Percentiles rank a stretch among this genome's conserved stretches.
Evolutionary conservation across 30 jellyfish, hydroid and myxozoan species (phyloP).

Genomic region (Hydractinia symbiolongicarpus): DNA sequence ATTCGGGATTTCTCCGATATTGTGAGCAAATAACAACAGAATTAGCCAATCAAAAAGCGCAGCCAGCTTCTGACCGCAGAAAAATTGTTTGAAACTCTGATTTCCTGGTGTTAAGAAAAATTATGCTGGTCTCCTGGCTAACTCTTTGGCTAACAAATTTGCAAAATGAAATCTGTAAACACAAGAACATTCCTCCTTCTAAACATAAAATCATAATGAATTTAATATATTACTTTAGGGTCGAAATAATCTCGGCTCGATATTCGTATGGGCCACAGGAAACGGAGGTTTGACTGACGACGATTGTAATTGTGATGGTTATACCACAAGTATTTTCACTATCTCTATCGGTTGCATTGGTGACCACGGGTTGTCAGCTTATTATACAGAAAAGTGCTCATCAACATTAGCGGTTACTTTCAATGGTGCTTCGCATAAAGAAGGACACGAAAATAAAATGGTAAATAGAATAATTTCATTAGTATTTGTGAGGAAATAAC

Average conservation of each 20-base stretch:
- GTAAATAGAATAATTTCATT: conserved; percentile 9
- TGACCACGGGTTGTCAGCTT: conserved; percentile 97
- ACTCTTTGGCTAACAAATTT: no score
- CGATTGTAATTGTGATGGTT: conserved; percentile 99
- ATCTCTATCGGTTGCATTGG: conserved; percentile 99
- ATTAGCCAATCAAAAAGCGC: no score
- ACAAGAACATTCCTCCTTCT: no score
- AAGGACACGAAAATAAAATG: conserved; percentile 96
- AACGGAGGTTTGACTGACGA: conserved; percentile 99
- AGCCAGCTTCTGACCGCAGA: no score
- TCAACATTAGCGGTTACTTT: conserved; percentile 99
- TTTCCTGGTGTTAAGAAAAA: no score
- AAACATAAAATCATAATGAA: no score
- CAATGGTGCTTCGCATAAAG: conserved; percentile 99
- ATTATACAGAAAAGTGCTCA: conserved; percentile 96
- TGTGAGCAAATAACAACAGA: no score
- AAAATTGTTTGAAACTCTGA: no score
- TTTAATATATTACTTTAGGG: conserved; percentile 42
- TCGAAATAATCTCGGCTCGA: conserved; percentile 82
- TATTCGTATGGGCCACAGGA: conserved; percentile 99
- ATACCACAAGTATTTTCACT: conserved; percentile 94
- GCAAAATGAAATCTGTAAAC: no score
- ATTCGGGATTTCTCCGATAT: no score
- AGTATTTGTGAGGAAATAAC: background rate
- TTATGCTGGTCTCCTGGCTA: no score